phyloP scores from a whole-genome alignment of 1,140 invertebrate species.

The Pteromalus puparum region DNA sequence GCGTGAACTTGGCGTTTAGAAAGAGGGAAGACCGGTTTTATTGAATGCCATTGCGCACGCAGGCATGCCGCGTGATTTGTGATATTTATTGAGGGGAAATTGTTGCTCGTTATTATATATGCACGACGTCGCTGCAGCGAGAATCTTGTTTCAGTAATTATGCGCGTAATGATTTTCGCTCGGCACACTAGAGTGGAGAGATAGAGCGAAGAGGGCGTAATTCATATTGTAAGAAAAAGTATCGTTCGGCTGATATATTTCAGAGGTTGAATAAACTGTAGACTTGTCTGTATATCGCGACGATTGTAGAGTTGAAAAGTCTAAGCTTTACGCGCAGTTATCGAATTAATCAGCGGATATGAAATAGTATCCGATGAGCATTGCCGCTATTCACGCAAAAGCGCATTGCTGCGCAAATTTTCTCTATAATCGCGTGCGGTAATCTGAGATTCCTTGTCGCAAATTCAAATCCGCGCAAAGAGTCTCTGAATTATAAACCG shows the following conservation, averaged over 20 bases:
- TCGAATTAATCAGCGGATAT: background rate
- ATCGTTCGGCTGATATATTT: too few relatives aligned
- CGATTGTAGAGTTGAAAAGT: too few relatives aligned
- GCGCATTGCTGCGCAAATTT: background rate
- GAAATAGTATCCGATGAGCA: background rate
- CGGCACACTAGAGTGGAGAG: background rate
- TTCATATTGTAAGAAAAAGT: background rate
- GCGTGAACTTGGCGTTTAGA: conserved; percentile 19
- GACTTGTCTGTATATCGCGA: too few relatives aligned
- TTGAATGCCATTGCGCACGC: background rate
- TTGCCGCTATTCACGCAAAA: background rate
- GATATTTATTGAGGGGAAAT: conserved; percentile 35
- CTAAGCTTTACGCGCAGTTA: background rate
- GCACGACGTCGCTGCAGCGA: background rate
- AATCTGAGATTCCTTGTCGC: background rate
- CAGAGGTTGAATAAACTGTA: background rate
- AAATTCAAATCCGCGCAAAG: background rate
- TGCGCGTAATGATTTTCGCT: background rate
- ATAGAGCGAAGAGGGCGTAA: background rate
- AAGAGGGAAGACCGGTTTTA: conserved; percentile 33
- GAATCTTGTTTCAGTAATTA: conserved; percentile 10
- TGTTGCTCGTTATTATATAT: background rate
- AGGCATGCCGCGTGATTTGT: background rate
- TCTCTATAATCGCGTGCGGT: background rate
- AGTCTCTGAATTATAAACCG: background rate